These are phyloP conservation scores for Aselliscus stoliczkanus DNA, from an alignment of 2,797 vertebrate species.

Conservation along the genomic window DNA sequence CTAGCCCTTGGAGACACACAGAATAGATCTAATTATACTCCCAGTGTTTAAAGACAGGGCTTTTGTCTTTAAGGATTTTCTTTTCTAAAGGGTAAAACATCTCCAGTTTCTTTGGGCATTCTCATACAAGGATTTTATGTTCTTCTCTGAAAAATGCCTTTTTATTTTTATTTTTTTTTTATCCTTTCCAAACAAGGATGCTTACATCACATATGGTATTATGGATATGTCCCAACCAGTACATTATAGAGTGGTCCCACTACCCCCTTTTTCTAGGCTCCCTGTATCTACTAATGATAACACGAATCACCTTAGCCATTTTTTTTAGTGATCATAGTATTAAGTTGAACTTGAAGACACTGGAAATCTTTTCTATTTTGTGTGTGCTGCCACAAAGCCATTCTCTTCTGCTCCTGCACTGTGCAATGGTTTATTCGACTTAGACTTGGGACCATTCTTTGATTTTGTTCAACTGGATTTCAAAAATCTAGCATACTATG, in stretches of 20 bases:
- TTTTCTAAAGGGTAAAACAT: conserved; percentile 44
- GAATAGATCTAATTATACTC: conserved; percentile 55
- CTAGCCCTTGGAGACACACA: conserved; percentile 26
- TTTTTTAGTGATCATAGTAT: not conserved
- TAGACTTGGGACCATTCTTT: not conserved
- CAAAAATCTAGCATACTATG: not conserved
- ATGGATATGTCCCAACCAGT: not conserved
- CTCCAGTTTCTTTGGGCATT: conserved; percentile 41
- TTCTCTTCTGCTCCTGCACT: not conserved
- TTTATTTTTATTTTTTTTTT: no score
- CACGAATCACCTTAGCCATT: not conserved
- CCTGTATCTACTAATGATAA: not conserved
- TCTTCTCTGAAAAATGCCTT: conserved; percentile 21
- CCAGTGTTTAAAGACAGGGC: conserved; percentile 44
- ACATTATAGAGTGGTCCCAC: not conserved
- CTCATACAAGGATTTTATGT: conserved; percentile 10
- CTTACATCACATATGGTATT: not conserved
- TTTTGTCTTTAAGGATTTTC: conserved; percentile 60
- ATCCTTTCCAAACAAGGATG: conserved; percentile 11
- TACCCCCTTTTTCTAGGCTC: not conserved
- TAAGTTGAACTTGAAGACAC: not conserved
- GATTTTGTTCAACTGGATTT: conserved; percentile 17
- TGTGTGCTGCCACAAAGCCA: not conserved
- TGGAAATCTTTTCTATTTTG: not conserved
- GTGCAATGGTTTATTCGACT: not conserved